Conservation (phyloP, 2,888 invertebrate genomes). For the Andrena fulva region DNA sequence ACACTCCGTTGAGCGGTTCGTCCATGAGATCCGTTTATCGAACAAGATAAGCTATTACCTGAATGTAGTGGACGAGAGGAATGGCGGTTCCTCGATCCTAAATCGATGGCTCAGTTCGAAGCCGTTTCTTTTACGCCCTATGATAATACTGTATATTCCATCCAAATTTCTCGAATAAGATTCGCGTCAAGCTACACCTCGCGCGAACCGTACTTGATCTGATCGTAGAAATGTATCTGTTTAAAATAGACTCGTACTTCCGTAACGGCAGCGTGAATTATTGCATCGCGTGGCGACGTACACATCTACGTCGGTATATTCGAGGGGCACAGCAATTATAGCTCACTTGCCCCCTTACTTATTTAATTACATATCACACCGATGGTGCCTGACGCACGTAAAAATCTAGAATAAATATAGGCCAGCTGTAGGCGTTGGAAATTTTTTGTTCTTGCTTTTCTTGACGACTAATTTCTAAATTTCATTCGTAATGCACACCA, state of each 20-base stretch:
- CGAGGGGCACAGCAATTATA: conserved; percentile 53
- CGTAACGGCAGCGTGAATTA: conserved; percentile 73
- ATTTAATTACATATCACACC: conserved; percentile 74
- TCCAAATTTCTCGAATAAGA: conserved; percentile 55
- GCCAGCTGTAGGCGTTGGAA: conserved; percentile 68
- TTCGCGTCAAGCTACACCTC: conserved; percentile 40
- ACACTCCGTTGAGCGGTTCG: conserved; percentile 57
- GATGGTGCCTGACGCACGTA: conserved; percentile 68
- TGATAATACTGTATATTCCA: conserved; percentile 73
- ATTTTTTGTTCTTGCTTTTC: conserved; percentile 36
- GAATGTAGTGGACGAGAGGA: conserved; percentile 72
- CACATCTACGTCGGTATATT: conserved; percentile 33
- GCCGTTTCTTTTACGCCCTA: conserved; percentile 63
- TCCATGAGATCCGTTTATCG: conserved; percentile 70
- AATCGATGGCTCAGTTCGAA: conserved; percentile 67
- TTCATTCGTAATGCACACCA: conserved; percentile 48
- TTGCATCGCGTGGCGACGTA: conserved; percentile 67
- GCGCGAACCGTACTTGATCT: conserved; percentile 51
- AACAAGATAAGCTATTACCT: conserved; percentile 69
- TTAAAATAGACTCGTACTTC: conserved; percentile 70
- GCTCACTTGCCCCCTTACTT: conserved; percentile 40
- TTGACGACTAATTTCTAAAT: conserved; percentile 32
- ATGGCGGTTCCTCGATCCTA: conserved; percentile 50
- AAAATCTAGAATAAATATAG: conserved; percentile 71
- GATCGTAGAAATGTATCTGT: conserved; percentile 67